A percentile compares a stretch with the other conserved stretches of the same genome.
Conservation (phyloP, 2,888 invertebrate genomes). For the Odontothrips loti region DNA sequence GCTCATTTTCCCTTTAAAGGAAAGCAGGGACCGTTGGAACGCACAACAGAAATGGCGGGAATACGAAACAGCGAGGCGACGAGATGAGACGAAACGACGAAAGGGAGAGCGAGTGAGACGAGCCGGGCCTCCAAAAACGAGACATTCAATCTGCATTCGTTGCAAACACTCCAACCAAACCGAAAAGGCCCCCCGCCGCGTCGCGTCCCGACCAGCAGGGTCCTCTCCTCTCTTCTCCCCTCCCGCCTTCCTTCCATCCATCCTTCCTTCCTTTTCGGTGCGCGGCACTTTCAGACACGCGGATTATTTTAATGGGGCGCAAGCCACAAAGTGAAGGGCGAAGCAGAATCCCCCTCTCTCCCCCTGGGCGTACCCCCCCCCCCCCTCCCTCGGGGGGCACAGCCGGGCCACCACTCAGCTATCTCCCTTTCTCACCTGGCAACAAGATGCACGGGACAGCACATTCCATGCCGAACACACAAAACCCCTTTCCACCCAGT, state of each 20-base stretch:
- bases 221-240: neutral
- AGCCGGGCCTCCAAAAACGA: neutral
- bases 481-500: neutral
- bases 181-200: neutral
- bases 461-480: neutral
- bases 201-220: neutral
- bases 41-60: neutral
- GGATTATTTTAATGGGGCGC: constrained; percentile 26
- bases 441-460: neutral
- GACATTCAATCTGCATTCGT: constrained; percentile 22
- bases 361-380: neutral
- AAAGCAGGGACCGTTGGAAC: neutral
- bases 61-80: neutral
- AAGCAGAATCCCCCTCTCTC: neutral
- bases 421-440: neutral
- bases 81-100: neutral
- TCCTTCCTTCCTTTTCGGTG: neutral
- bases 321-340: constrained; percentile 18
- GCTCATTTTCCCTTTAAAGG: neutral
- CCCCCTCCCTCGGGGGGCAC: neutral
- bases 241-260: no score
- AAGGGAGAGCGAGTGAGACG: neutral
- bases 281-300: constrained; percentile 14
- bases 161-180: neutral
- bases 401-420: neutral